These are phyloP conservation scores for Pimpla rufipes DNA, from an alignment of 2,888 invertebrate species.

Conservation along the genomic window DNA sequence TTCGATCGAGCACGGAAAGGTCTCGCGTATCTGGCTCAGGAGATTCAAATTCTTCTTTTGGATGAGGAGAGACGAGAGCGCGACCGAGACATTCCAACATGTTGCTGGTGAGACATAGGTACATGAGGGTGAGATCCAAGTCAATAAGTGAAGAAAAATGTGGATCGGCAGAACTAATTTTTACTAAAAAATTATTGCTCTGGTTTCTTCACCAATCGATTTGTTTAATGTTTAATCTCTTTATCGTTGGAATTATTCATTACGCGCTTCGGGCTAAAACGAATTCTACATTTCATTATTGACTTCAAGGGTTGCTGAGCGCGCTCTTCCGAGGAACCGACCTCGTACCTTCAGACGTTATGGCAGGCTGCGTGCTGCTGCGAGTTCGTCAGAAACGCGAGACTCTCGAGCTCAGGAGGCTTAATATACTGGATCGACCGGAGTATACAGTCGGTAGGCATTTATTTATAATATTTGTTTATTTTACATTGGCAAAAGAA, in stretches of 20 bases:
- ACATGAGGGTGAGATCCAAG: conserved; percentile 75
- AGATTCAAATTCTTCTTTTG: conserved; percentile 92
- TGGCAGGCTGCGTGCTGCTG: conserved; percentile 94
- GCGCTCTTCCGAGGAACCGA: conserved; percentile 94
- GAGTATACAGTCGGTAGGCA: conserved; percentile 88
- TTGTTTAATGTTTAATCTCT: background rate
- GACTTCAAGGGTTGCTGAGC: conserved; percentile 88
- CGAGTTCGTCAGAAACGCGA: conserved; percentile 92
- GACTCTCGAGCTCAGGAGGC: conserved; percentile 90
- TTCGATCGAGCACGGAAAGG: conserved; percentile 89
- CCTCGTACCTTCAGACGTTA: conserved; percentile 94
- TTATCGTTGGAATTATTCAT: background rate
- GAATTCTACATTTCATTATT: background rate
- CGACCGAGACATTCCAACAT: conserved; percentile 92
- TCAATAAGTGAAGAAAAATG: conserved; percentile 35
- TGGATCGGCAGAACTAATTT: background rate
- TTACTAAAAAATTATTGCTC: background rate
- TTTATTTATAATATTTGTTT: background rate
- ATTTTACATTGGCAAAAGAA: background rate
- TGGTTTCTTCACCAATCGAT: conserved; percentile 24
- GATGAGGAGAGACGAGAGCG: conserved; percentile 91
- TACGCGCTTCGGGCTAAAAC: background rate
- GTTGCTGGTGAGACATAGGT: conserved; percentile 89
- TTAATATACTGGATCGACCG: conserved; percentile 89
- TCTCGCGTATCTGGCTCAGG: conserved; percentile 91